Evolutionary conservation across 2,797 vertebrate species (phyloP).

Genomic region (Falco columbarius): DNA sequence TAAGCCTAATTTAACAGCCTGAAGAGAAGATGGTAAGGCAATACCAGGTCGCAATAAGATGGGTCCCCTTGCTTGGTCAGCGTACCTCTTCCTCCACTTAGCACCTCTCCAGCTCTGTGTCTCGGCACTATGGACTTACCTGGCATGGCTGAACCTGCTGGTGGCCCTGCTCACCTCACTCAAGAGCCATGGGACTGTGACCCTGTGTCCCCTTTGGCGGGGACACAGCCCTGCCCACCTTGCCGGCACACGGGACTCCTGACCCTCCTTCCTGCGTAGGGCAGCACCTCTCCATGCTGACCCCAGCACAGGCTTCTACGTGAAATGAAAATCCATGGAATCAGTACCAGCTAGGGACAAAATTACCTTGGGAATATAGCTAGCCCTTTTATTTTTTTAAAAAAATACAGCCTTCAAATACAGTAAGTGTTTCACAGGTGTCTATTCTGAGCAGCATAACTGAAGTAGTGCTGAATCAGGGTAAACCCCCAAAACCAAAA

Average conservation of each 20-base stretch:
- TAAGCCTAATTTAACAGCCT: neutral
- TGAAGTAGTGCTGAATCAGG: neutral
- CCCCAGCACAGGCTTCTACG: neutral
- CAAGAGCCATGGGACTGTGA: neutral
- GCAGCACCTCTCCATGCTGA: neutral
- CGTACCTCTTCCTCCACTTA: neutral
- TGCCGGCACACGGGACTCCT: no score
- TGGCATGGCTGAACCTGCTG: no score
- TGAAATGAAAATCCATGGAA: neutral
- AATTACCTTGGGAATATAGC: neutral
- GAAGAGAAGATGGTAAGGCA: neutral
- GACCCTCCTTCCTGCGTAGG: neutral
- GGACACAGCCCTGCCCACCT: neutral
- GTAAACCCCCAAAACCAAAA: constrained; percentile 3
- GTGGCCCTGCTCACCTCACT: neutral
- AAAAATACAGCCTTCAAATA: neutral
- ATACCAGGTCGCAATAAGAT: neutral
- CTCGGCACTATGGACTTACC: rapidly evolving
- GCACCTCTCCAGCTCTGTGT: neutral
- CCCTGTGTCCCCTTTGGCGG: neutral
- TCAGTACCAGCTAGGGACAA: neutral
- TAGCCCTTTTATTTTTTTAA: neutral
- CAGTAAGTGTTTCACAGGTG: neutral
- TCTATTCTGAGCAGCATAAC: neutral
- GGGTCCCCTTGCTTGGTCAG: neutral